A percentile compares a stretch with the other conserved stretches of the same genome.
These are phyloP conservation scores for Alitta virens DNA, from an alignment of 2,888 invertebrate species.

Conservation along the genomic window DNA sequence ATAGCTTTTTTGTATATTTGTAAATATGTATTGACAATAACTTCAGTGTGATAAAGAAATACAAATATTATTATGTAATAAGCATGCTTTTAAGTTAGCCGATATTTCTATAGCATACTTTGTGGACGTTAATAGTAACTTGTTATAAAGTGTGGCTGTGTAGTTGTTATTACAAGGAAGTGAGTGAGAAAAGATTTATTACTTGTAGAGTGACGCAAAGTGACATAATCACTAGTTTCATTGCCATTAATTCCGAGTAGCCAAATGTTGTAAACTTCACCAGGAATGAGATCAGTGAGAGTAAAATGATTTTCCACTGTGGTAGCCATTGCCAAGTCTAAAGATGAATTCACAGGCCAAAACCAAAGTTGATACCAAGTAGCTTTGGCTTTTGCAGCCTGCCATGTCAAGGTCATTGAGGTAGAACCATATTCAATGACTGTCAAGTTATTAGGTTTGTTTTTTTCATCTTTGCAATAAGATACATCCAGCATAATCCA, in stretches of 20 bases:
- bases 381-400: neutral
- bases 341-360: slow-evolving; percentile 9
- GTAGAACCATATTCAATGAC: neutral
- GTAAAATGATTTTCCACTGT: slow-evolving; percentile 6
- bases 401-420: neutral
- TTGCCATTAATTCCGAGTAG: slow-evolving; percentile 12
- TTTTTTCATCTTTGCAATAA: neutral
- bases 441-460: neutral
- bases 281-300: neutral
- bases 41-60: too few species aligned
- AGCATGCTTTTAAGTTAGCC: too few species aligned
- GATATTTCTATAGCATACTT: too few species aligned
- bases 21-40: too few species aligned
- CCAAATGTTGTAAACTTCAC: slow-evolving; percentile 13
- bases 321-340: neutral
- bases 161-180: too few species aligned
- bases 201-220: slow-evolving; percentile 6
- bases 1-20: too few species aligned
- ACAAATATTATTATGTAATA: too few species aligned
- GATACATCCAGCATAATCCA: neutral
- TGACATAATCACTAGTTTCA: slow-evolving; percentile 14
- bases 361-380: neutral
- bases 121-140: too few species aligned
- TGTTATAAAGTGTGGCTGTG: too few species aligned
- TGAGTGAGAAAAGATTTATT: too few species aligned